Percentiles rank a stretch among this genome's conserved stretches.
Evolutionary conservation across 2,888 invertebrate species (phyloP).

Genomic region (Acronicta aceris): DNA sequence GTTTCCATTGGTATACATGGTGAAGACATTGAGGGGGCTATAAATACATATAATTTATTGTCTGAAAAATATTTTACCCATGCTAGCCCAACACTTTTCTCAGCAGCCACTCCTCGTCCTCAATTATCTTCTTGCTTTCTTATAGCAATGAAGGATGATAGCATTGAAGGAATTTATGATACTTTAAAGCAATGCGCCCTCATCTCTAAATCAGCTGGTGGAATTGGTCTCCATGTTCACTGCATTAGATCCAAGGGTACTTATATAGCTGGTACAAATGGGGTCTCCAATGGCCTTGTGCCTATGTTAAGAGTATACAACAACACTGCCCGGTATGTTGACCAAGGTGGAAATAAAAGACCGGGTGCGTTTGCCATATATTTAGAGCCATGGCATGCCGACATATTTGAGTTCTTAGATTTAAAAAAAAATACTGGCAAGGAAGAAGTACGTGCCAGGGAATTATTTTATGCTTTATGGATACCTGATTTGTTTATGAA

Average conservation of each 20-base stretch:
- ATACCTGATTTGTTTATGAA: slow-evolving; percentile 99
- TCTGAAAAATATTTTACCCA: slow-evolving; percentile 99
- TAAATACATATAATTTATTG: slow-evolving; percentile 98
- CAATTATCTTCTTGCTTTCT: slow-evolving; percentile 99
- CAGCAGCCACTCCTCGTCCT: slow-evolving; percentile 96
- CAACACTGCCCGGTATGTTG: slow-evolving; percentile 98
- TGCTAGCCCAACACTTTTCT: slow-evolving; percentile 99
- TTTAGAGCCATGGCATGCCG: slow-evolving; percentile 99
- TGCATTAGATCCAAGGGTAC: slow-evolving; percentile 97
- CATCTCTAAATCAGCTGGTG: slow-evolving; percentile 99
- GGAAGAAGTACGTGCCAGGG: slow-evolving; percentile 97
- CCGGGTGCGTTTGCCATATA: slow-evolving; percentile 99
- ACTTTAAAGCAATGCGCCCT: slow-evolving; percentile 97
- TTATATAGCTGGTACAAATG: slow-evolving; percentile 98
- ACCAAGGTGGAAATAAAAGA: slow-evolving; percentile 99
- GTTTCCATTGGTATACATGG: slow-evolving; percentile 99
- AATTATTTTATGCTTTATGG: slow-evolving; percentile 99
- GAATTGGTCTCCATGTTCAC: slow-evolving; percentile 98
- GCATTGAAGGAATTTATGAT: slow-evolving; percentile 98
- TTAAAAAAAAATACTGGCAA: slow-evolving; percentile 98
- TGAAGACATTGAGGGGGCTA: slow-evolving; percentile 96
- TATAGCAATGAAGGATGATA: slow-evolving; percentile 97
- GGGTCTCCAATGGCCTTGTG: slow-evolving; percentile 97
- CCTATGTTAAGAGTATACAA: slow-evolving; percentile 99
- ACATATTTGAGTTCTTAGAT: slow-evolving; percentile 98